Conservation (phyloP, 2,797 vertebrate species). For the Erpetoichthys calabaricus region DNA sequence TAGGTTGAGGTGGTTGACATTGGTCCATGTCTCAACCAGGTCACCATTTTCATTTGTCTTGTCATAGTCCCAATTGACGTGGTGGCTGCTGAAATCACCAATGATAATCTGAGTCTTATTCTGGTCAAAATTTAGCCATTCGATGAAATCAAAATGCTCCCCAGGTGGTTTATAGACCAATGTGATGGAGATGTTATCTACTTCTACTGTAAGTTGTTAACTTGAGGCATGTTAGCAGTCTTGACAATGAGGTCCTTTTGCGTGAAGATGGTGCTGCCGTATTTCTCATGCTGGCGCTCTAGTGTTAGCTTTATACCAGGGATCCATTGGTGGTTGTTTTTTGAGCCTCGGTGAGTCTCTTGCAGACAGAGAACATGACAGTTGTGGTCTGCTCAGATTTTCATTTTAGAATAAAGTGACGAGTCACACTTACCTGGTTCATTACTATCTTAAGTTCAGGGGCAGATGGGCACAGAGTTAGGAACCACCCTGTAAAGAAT, state of each 20-base stretch:
- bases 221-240: not conserved
- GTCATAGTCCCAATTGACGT: not conserved
- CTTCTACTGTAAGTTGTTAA: not conserved
- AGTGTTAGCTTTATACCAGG: not conserved
- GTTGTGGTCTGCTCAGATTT: not conserved
- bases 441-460: no score
- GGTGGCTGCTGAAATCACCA: not conserved
- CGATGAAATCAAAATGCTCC: not conserved
- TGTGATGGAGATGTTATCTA: not conserved
- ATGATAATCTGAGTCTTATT: not conserved
- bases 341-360: slow-evolving; percentile 1
- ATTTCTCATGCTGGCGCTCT: not conserved
- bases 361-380: slow-evolving; percentile 4
- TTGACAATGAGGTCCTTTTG: not conserved
- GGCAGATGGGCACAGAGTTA: no score
- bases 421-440: no score
- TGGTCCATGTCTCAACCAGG: not conserved
- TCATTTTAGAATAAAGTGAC: no score
- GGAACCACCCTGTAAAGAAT: no score
- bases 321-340: not conserved
- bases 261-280: not conserved
- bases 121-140: not conserved
- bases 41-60: not conserved
- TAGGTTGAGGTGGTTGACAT: not conserved
- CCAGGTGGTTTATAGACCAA: not conserved